Evolutionary conservation across 2,113 vertebrate species (phyloP), one percentile per base, ranked within the genome.

Genomic region (Sylvilagus bachmani): DNA sequence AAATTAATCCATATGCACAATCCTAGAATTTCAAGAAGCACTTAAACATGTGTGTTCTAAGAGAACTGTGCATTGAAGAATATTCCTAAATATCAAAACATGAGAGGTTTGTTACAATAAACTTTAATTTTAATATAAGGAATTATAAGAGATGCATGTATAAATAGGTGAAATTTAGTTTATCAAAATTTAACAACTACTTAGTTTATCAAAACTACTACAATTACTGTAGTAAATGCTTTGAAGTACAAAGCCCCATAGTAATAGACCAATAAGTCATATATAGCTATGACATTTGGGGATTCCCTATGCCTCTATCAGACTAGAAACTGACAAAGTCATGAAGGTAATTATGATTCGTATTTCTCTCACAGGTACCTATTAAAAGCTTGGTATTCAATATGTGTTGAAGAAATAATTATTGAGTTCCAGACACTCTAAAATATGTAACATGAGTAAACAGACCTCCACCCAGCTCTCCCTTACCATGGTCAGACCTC

Each of bases 91-190:
- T 85, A 33, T 62, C 58, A 78, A 69, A 85, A 84, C 38, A 38
- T 38, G 5, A 38, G 38, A 38, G 38, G 3, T 38, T 38, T 38
- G 38, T 38, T 80, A 61, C 19, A 90, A 2, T 14, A 61, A 85
- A 70, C 64, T 24, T 86, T 79, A 78, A 75, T 95, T 96, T 84
- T 66, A 92, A 90, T 66, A 33, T 19, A 86, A 83, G 55, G 78
- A 4, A 74, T 85, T 74, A 27, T 64, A 83, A 85, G 1, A 87
- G 17, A 53, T 25, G 58, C 21, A 84, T 25, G 10, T 82, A 88
- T 38, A 62, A 7, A 11, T 14, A 81, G 36, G 14, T 64, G 27
- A 74, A 61, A 84, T 73, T 89, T 71, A 78, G 64, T 61, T 91
- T 80, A 74, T 55, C 58, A 95, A 38, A 78, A 73, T 22, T 64